Evolutionary conservation across 2,888 invertebrate genomes (phyloP).

Genomic region (Aleiodes alternator): DNA sequence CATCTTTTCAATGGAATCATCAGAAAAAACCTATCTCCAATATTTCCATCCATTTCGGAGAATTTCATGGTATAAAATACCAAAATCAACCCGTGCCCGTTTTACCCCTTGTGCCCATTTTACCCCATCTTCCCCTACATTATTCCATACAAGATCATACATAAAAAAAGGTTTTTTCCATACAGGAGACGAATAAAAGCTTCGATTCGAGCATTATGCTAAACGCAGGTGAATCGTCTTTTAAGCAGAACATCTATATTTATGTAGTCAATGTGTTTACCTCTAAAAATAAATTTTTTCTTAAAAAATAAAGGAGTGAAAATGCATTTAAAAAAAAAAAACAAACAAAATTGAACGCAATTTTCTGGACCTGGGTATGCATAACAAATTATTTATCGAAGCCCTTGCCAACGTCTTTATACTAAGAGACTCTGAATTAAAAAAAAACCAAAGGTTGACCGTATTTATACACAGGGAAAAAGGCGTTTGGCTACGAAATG

Average conservation of each 20-base stretch:
- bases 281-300: slow-evolving; percentile 9
- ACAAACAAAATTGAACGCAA: slow-evolving; percentile 65
- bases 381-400: slow-evolving; percentile 64
- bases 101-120: too few species aligned
- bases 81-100: too few species aligned
- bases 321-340: slow-evolving; percentile 2
- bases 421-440: slow-evolving; percentile 52
- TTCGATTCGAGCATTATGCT: slow-evolving; percentile 65
- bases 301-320: background rate
- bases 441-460: background rate
- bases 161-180: too few species aligned
- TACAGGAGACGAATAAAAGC: too few species aligned
- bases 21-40: too few species aligned
- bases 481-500: slow-evolving; percentile 31
- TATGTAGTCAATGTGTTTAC: slow-evolving; percentile 58
- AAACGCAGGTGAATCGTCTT: slow-evolving; percentile 72
- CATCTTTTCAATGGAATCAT: too few species aligned
- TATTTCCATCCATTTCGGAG: too few species aligned
- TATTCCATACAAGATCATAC: too few species aligned
- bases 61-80: too few species aligned
- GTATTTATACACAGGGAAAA: slow-evolving; percentile 40
- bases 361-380: slow-evolving; percentile 65
- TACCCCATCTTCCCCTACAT: too few species aligned
- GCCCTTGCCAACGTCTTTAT: slow-evolving; percentile 64
- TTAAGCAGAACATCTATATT: slow-evolving; percentile 74